Conservation (phyloP, 1,140 invertebrate genomes). For the Sitodiplosis mosellana region DNA sequence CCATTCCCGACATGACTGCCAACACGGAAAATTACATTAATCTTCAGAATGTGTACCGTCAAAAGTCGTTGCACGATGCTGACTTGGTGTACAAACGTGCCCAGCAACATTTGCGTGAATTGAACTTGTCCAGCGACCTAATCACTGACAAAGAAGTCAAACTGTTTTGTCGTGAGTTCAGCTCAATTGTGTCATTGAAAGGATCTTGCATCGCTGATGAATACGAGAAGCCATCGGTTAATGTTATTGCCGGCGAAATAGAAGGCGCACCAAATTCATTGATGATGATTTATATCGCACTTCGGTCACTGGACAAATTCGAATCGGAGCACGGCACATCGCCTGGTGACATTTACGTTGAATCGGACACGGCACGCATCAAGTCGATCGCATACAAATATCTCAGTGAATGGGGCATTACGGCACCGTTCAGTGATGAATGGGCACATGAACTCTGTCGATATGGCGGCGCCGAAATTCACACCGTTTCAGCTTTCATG, state of each 20-base stretch:
- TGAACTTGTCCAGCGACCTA: slow-evolving; percentile 48
- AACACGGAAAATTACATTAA: slow-evolving; percentile 84
- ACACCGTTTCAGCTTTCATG: slow-evolving; percentile 87
- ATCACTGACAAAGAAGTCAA: slow-evolving; percentile 65
- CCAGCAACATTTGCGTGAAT: slow-evolving; percentile 54
- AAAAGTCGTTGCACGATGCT: slow-evolving; percentile 64
- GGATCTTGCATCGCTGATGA: slow-evolving; percentile 67
- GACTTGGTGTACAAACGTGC: slow-evolving; percentile 65
- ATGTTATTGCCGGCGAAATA: slow-evolving; percentile 25
- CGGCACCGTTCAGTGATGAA: slow-evolving; percentile 70
- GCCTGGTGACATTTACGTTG: slow-evolving; percentile 80
- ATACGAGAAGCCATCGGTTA: slow-evolving; percentile 32
- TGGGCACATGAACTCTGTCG: slow-evolving; percentile 87
- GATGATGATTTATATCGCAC: slow-evolving; percentile 78
- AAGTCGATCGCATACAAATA: slow-evolving; percentile 66
- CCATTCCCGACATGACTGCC: slow-evolving; percentile 95
- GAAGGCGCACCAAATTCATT: slow-evolving; percentile 53
- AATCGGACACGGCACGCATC: slow-evolving; percentile 72
- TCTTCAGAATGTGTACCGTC: slow-evolving; percentile 76
- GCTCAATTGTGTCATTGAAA: slow-evolving; percentile 56
- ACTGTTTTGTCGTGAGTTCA: slow-evolving; percentile 69
- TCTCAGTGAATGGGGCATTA: slow-evolving; percentile 68
- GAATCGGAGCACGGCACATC: slow-evolving; percentile 71
- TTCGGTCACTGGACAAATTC: slow-evolving; percentile 83
- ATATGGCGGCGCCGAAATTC: slow-evolving; percentile 86